Evolutionary conservation across 2,113 vertebrate genomes (phyloP).

Genomic region (Pan paniscus): DNA sequence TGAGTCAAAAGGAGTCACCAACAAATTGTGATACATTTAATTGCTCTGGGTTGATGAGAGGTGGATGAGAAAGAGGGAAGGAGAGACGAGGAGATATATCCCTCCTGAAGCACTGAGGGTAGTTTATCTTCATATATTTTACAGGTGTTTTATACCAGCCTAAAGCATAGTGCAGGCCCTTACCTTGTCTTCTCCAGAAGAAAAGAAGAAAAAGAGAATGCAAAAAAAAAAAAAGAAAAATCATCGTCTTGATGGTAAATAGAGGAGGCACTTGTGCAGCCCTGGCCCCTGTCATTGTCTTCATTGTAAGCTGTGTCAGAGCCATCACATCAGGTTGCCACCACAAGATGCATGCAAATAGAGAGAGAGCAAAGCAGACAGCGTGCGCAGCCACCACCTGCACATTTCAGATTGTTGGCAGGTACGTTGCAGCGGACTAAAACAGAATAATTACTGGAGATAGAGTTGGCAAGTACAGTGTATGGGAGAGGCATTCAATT

Average conservation of each 20-base stretch:
- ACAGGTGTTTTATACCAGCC: neutral
- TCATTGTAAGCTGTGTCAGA: conserved; percentile 44
- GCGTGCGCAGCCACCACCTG: conserved; percentile 81
- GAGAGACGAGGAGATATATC: neutral
- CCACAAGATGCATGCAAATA: conserved; percentile 75
- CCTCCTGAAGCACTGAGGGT: neutral
- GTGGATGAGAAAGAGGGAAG: neutral
- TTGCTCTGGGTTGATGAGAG: neutral
- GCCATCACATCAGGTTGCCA: conserved; percentile 55
- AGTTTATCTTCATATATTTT: conserved; percentile 24
- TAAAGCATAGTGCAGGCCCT: neutral
- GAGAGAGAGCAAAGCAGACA: conserved; percentile 39
- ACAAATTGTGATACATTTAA: neutral
- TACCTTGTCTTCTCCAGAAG: conserved; percentile 41
- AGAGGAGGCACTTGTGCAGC: conserved; percentile 48
- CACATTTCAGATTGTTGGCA: conserved; percentile 83
- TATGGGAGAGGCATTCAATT: conserved; percentile 80
- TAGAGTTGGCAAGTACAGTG: conserved; percentile 83
- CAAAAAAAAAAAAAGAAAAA: neutral
- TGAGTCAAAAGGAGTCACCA: conserved; percentile 20
- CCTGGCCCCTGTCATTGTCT: conserved; percentile 61
- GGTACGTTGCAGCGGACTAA: conserved; percentile 79
- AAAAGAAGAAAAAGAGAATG: conserved; percentile 31
- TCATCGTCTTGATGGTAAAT: conserved; percentile 55
- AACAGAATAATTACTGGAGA: conserved; percentile 85